Evolutionary conservation across 2,797 vertebrate species (phyloP).

Genomic region (Discoglossus pictus): DNA sequence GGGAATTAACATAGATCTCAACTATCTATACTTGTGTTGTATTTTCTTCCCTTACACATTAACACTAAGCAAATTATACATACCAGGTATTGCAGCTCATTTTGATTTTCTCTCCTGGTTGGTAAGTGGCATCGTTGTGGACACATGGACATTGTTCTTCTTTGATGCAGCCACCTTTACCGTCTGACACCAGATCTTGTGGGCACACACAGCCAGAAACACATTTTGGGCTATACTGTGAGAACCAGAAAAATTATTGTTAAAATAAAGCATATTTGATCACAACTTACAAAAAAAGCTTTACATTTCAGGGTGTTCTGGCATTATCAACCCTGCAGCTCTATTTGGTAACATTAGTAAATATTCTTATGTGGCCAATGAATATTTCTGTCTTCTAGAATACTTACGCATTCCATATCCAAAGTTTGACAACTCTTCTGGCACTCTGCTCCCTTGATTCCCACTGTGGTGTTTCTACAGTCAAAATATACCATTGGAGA

Average conservation of each 20-base stretch:
- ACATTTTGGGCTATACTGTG: slow-evolving; percentile 81
- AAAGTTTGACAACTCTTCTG: slow-evolving; percentile 85
- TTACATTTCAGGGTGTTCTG: no score
- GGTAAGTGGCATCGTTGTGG: slow-evolving; percentile 80
- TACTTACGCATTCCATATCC: slow-evolving; percentile 88
- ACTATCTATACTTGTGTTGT: background rate
- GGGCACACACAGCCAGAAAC: slow-evolving; percentile 87
- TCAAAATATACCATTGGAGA: slow-evolving; percentile 81
- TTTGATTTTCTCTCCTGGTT: slow-evolving; percentile 75
- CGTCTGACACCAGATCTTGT: slow-evolving; percentile 74
- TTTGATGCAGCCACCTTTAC: slow-evolving; percentile 74
- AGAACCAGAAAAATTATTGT: slow-evolving; percentile 37
- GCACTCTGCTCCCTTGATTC: slow-evolving; percentile 75
- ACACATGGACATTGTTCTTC: slow-evolving; percentile 79
- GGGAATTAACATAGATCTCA: background rate
- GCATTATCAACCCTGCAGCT: no score
- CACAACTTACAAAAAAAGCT: background rate
- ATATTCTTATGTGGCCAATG: no score
- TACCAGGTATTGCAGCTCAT: slow-evolving; percentile 92
- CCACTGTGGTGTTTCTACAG: slow-evolving; percentile 68
- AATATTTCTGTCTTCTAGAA: no score
- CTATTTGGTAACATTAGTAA: no score
- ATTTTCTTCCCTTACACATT: background rate
- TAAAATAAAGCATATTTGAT: background rate
- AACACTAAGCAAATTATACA: slow-evolving; percentile 40